Conservation (phyloP, 2,888 invertebrate genomes). For the Camptogramma bilineatum region DNA sequence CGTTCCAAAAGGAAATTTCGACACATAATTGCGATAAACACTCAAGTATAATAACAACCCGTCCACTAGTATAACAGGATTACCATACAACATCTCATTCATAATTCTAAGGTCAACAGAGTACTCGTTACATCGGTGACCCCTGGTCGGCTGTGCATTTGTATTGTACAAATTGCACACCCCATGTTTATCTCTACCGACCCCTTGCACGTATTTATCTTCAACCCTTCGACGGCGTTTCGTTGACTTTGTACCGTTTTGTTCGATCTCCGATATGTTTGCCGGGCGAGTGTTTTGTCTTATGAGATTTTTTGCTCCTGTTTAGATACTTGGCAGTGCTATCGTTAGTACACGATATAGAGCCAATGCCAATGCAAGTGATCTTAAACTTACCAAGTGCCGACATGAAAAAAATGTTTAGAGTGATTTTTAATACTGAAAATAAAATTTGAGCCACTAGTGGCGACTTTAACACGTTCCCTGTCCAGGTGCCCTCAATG, state of each 20-base stretch:
- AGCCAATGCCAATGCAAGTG: neutral
- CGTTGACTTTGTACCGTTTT: conserved; percentile 77
- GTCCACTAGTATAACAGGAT: conserved; percentile 26
- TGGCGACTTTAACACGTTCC: too few relatives aligned
- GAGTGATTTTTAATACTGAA: too few relatives aligned
- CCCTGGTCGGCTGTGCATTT: conserved; percentile 64
- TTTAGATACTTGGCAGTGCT: conserved; percentile 10
- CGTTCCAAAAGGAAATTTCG: neutral
- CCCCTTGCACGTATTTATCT: conserved; percentile 78
- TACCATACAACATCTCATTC: conserved; percentile 28
- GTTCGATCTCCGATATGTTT: conserved; percentile 61
- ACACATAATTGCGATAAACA: neutral
- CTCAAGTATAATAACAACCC: conserved; percentile 19
- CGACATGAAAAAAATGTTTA: too few relatives aligned
- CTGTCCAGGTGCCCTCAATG: too few relatives aligned
- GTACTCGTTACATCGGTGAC: conserved; percentile 38
- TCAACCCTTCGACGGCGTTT: conserved; percentile 76
- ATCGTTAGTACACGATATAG: neutral
- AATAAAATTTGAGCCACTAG: too few relatives aligned
- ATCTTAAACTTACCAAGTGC: neutral
- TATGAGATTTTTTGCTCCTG: conserved; percentile 31
- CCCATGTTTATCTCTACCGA: conserved; percentile 79
- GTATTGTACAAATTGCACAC: conserved; percentile 81
- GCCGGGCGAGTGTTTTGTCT: conserved; percentile 38
- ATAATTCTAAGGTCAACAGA: conserved; percentile 44